Conservation (phyloP, 1,140 invertebrate species). For the Drosophila ironensis region DNA sequence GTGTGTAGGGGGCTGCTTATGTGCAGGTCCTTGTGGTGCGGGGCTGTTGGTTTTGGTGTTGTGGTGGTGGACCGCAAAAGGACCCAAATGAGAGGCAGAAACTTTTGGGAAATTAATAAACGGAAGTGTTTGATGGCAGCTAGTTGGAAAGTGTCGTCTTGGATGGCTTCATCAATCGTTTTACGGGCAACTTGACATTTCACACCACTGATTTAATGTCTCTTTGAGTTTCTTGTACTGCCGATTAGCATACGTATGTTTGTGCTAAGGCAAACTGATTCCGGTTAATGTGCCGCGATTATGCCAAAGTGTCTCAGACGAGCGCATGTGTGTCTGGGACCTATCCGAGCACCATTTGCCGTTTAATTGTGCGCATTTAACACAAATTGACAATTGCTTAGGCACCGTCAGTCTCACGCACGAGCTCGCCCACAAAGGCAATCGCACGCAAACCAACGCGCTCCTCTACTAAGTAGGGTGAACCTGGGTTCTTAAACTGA, state of each 20-base stretch:
- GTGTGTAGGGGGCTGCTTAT: neutral
- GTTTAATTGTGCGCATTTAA: constrained; percentile 73
- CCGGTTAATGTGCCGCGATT: constrained; percentile 61
- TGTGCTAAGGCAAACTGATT: constrained; percentile 34
- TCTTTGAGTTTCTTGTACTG: constrained; percentile 11
- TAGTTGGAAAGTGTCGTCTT: constrained; percentile 14
- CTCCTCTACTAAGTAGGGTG: constrained; percentile 1
- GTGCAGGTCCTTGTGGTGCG: constrained; percentile 7
- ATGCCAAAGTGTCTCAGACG: constrained; percentile 25
- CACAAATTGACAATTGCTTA: constrained; percentile 73
- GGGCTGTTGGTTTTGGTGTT: constrained; percentile 18
- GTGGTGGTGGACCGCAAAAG: constrained; percentile 51
- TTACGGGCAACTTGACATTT: constrained; percentile 42
- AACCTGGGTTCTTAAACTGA: neutral
- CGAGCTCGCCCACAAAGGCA: constrained; percentile 2
- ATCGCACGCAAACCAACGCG: neutral
- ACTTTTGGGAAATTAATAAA: constrained; percentile 69
- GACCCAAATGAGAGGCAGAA: constrained; percentile 42
- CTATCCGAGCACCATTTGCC: constrained; percentile 52
- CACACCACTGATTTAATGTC: constrained; percentile 7
- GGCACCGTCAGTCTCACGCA: constrained; percentile 32
- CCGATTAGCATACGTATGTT: constrained; percentile 27
- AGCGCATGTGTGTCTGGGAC: neutral
- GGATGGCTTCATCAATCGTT: constrained; percentile 41
- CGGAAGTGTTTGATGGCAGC: constrained; percentile 41